Evolutionary conservation across 2,888 invertebrate species (phyloP), one percentile per base, ranked within the genome.

Genomic region (Netelia melanura): DNA sequence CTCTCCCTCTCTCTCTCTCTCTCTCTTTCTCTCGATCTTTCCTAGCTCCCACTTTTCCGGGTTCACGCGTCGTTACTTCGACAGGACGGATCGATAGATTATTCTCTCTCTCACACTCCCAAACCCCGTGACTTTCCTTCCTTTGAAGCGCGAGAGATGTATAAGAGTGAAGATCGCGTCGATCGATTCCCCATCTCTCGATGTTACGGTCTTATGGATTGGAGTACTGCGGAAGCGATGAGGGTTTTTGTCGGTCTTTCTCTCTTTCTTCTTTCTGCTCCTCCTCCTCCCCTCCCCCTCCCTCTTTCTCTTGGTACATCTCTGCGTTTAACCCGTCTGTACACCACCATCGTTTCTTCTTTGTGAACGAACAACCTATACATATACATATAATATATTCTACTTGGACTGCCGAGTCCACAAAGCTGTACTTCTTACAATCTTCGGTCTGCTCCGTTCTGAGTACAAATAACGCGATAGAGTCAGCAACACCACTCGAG

Each of bases 201-300:
- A 86, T 89, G 90, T 90, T 90, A 90, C 90, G 90, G 89, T 90
- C 83, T 79, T 80, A 75, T 86, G 89, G 71, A 87, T 81, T 79
- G 81, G 86, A 90, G 89, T 86, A 90, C 86, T 87, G 90, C 91
- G 91, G 91, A 91, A 91, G 90, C 87, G 85, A 87, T 77, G 84
- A 88, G 84, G 71, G 82, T 81, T 84, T 86, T 85, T 64, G 76
- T 83, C 68, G 78, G 80, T 30, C 3, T 30, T 30, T 85, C 72
- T 61, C 71, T 52, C 44, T 14, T 65, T 3, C 68, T 65, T 3
- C 68, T 58, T 30, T 30, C 30, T 30, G 30, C 30, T 5, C 6
- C 6, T 5, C 6, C 6, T 5, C 30, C 0, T 5, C 6, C 30
- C 5, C 6, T 30, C 30, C 30, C 3, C 30, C 30, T 30, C 30